A percentile compares a stretch with the other conserved stretches of the same genome.
phyloP scores from a whole-genome alignment of 2,888 invertebrate species.

The Smittia aterrima region DNA sequence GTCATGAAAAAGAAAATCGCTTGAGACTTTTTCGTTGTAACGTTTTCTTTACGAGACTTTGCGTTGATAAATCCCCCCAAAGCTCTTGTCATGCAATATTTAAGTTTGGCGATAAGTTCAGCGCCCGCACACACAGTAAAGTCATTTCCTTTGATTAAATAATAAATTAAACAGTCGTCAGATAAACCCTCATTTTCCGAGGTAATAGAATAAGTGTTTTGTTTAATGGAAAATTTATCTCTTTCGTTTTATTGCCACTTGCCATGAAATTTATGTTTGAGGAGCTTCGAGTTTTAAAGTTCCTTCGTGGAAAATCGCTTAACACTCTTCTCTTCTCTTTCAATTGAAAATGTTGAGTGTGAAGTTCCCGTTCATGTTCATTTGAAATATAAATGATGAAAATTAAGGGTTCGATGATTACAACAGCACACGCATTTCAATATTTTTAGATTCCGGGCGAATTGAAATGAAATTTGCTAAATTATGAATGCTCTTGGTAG shows the following conservation, averaged over 20 bases:
- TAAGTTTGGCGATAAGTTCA: too few species aligned
- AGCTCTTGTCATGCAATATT: too few species aligned
- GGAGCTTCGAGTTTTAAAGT: not conserved
- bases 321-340: too few species aligned
- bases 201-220: not conserved
- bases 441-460: not conserved
- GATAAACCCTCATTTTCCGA: not conserved
- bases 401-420: not conserved
- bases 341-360: too few species aligned
- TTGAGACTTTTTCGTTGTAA: too few species aligned
- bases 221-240: conserved; percentile 11
- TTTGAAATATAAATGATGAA: not conserved
- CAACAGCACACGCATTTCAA: not conserved
- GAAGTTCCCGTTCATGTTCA: not conserved
- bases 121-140: too few species aligned
- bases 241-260: not conserved
- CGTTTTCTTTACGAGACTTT: too few species aligned
- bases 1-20: too few species aligned
- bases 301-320: too few species aligned
- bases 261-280: not conserved
- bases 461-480: not conserved
- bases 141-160: conserved; percentile 27
- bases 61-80: too few species aligned
- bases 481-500: not conserved
- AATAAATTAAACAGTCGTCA: conserved; percentile 26